Conservation (phyloP, 2,888 invertebrate genomes). For the Lycaena phlaeas region DNA sequence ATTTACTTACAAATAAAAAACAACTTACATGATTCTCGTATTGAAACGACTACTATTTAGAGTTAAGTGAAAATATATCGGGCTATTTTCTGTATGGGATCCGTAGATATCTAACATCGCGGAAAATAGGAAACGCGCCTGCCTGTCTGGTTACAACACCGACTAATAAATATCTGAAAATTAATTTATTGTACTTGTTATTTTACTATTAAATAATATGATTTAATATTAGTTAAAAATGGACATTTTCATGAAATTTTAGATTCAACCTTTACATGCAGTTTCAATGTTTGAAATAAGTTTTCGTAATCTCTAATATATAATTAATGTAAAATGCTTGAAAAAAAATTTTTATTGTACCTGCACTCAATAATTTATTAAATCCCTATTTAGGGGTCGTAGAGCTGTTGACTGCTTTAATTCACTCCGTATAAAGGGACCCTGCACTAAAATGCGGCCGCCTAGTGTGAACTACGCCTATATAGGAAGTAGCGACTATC, state of each 20-base stretch:
- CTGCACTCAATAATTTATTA: background rate
- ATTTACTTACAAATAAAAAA: background rate
- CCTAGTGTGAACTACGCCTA: conserved; percentile 12
- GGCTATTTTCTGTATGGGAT: background rate
- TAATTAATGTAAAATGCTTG: background rate
- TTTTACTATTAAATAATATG: background rate
- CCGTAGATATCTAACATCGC: too few relatives aligned
- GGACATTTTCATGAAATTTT: background rate
- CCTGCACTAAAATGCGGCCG: background rate
- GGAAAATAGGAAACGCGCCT: conserved; percentile 21
- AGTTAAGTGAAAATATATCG: background rate
- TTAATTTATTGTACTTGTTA: conserved; percentile 23
- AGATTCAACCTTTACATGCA: background rate
- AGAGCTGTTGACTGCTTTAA: background rate
- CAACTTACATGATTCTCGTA: background rate
- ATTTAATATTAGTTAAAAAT: background rate
- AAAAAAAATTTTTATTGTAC: background rate
- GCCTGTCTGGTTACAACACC: conserved; percentile 23
- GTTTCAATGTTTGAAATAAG: background rate
- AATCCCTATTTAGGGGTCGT: background rate
- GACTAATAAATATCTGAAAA: conserved; percentile 25
- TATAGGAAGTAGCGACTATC: conserved; percentile 27
- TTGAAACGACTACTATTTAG: background rate
- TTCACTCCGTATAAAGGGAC: background rate
- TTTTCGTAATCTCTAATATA: background rate